phyloP scores from a whole-genome alignment of 2,797 vertebrate species.

The Lutjanus campechanus region DNA sequence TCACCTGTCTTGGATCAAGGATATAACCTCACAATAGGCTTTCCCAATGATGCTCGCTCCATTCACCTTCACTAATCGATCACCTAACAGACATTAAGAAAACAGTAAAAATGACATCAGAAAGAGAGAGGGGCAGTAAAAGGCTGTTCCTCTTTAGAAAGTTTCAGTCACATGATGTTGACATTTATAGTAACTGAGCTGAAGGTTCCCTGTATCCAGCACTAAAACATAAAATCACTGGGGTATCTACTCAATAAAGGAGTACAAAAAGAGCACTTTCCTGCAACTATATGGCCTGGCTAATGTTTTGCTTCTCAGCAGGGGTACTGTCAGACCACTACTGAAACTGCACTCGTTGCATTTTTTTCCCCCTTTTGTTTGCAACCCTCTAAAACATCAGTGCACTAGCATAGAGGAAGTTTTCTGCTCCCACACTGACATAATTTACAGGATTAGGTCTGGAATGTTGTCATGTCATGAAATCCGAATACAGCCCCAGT shows the following conservation, averaged over 20 bases:
- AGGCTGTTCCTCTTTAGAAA: neutral
- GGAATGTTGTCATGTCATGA: neutral
- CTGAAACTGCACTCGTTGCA: slow-evolving; percentile 29
- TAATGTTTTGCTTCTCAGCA: slow-evolving; percentile 20
- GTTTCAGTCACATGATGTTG: neutral
- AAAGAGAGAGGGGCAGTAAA: neutral
- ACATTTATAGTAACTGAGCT: slow-evolving; percentile 15
- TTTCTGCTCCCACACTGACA: neutral
- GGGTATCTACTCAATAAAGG: neutral
- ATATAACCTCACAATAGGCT: slow-evolving; percentile 97
- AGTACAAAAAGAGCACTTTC: neutral
- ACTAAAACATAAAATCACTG: slow-evolving; percentile 6
- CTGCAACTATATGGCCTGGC: neutral
- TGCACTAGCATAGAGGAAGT: neutral
- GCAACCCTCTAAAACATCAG: slow-evolving; percentile 13
- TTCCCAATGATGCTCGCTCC: slow-evolving; percentile 98
- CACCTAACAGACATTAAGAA: slow-evolving; percentile 84
- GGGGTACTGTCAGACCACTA: slow-evolving; percentile 3
- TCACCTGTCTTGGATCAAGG: slow-evolving; percentile 98
- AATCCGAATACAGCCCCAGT: neutral
- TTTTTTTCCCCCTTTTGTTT: slow-evolving; percentile 9
- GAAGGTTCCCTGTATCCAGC: neutral
- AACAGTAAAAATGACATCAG: slow-evolving; percentile 7
- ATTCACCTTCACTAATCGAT: slow-evolving; percentile 98
- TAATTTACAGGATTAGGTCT: slow-evolving; percentile 7